Percentiles rank a stretch among this genome's conserved stretches.
Evolutionary conservation across 2,113 vertebrate species (phyloP).

Genomic region (Malurus alboscapulatus): DNA sequence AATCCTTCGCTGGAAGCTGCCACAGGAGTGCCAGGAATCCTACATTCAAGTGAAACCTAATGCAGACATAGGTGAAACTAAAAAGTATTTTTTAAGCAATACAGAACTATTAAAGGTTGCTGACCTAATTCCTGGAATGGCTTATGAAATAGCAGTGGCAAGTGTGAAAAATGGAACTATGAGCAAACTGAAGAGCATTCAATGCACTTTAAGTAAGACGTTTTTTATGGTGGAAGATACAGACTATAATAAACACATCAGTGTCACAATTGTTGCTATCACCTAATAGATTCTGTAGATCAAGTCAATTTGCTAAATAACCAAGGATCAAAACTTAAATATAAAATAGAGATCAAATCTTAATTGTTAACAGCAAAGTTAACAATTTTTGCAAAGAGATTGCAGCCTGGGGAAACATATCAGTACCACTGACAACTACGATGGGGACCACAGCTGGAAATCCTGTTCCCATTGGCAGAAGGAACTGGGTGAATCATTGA

Average conservation of each 20-base stretch:
- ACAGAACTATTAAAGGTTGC: conserved; percentile 71
- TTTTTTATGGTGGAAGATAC: background rate
- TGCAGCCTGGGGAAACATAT: background rate
- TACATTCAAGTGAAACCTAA: conserved; percentile 68
- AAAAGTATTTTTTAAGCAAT: conserved; percentile 63
- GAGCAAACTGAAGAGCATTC: conserved; percentile 72
- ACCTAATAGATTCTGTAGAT: background rate
- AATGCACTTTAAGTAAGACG: conserved; percentile 81
- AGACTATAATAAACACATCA: background rate
- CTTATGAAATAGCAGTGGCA: conserved; percentile 79
- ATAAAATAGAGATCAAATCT: background rate
- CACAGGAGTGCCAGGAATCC: conserved; percentile 65
- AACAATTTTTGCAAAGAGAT: background rate
- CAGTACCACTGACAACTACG: background rate
- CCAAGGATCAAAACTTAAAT: background rate
- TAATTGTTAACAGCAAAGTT: background rate
- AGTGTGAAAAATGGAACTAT: conserved; percentile 74
- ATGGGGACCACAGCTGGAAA: background rate
- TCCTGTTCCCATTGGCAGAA: background rate
- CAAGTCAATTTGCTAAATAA: background rate
- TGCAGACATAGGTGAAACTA: background rate
- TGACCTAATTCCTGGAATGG: conserved; percentile 76
- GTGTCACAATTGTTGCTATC: background rate
- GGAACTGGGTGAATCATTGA: background rate
- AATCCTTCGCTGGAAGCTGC: conserved; percentile 75